These are phyloP conservation scores for Rhinolophus ferrumequinum DNA, from an alignment of 2,113 vertebrate species.

Conservation along the genomic window DNA sequence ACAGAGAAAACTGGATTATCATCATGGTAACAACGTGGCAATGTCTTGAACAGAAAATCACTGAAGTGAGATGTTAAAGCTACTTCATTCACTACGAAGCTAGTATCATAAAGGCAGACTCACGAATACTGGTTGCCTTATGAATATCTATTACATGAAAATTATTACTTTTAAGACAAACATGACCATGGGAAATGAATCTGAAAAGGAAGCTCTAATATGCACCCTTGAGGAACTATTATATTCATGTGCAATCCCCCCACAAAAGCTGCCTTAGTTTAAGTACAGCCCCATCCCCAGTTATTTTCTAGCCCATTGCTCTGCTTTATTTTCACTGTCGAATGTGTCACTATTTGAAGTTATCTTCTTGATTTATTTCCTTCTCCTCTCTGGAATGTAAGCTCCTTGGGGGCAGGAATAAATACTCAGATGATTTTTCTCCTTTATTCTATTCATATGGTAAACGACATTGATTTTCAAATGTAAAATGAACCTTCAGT, in stretches of 20 bases:
- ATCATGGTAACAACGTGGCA: rapidly evolving
- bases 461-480: background rate
- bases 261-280: too few species aligned
- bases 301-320: background rate
- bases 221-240: too few species aligned
- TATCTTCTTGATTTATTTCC: background rate
- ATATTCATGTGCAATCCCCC: background rate
- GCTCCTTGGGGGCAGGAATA: background rate
- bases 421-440: background rate
- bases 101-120: background rate
- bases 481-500: background rate
- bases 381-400: background rate
- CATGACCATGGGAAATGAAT: background rate
- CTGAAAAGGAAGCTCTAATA: background rate
- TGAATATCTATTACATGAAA: background rate
- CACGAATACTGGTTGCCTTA: background rate
- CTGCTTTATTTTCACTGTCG: background rate
- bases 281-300: background rate
- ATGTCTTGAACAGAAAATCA: background rate
- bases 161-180: background rate
- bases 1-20: background rate
- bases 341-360: background rate
- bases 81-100: background rate
- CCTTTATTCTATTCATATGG: background rate
- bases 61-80: background rate